These are phyloP conservation scores for Cantharis rustica DNA, from an alignment of 2,888 invertebrate species.

Conservation along the genomic window DNA sequence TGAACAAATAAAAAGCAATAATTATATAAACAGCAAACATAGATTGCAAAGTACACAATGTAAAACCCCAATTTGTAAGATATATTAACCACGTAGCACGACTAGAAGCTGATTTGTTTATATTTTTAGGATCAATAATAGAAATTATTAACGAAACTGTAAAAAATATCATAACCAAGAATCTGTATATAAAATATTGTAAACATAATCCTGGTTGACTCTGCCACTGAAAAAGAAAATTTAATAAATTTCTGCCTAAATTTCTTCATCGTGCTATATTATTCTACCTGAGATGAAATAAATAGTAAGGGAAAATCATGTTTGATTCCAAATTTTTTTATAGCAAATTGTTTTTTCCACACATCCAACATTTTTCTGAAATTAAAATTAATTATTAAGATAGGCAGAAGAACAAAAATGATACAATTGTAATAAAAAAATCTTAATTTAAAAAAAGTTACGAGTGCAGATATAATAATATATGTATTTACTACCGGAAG, in stretches of 20 bases:
- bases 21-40: constrained; percentile 32
- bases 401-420: neutral
- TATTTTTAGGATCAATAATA: constrained; percentile 50
- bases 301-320: constrained; percentile 47
- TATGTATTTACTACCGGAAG: no score
- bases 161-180: constrained; percentile 61
- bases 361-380: constrained; percentile 36
- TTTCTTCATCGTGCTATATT: constrained; percentile 23
- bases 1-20: constrained; percentile 33
- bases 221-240: constrained; percentile 63
- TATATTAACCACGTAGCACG: constrained; percentile 72
- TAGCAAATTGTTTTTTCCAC: constrained; percentile 47
- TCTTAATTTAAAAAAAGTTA: no score
- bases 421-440: no score
- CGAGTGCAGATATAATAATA: neutral
- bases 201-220: constrained; percentile 56
- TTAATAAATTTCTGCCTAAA: neutral
- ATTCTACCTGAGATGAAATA: constrained; percentile 47
- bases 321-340: constrained; percentile 40
- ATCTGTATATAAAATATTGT: constrained; percentile 60
- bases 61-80: constrained; percentile 75
- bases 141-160: constrained; percentile 47
- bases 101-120: constrained; percentile 53
- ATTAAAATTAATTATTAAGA: constrained; percentile 6
- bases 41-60: constrained; percentile 64